phyloP scores from a whole-genome alignment of 2,113 vertebrate genomes.

The Typhlomys cinereus region DNA sequence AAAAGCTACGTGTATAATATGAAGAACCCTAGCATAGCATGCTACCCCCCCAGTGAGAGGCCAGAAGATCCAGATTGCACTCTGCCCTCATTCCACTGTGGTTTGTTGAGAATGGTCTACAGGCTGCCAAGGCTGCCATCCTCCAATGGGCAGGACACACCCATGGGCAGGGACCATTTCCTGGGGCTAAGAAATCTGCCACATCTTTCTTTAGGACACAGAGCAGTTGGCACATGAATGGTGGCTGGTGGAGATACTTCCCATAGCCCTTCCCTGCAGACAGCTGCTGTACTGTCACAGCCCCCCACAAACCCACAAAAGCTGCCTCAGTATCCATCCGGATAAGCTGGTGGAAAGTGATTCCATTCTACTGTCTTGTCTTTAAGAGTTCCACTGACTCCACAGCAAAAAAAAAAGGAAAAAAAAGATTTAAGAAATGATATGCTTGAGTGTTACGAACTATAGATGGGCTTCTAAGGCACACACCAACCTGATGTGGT shows the following conservation, averaged over 20 bases:
- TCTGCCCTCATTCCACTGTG: accelerated
- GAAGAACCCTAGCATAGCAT: neutral
- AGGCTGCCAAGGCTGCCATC: neutral
- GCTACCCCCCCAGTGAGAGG: neutral
- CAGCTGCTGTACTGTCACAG: neutral
- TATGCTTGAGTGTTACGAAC: neutral
- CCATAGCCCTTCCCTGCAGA: neutral
- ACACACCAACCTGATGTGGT: neutral
- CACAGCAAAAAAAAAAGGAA: too few relatives aligned
- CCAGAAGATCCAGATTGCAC: too few relatives aligned
- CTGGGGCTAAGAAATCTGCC: neutral
- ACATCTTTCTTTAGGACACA: constrained; percentile 40
- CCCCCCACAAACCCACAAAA: neutral
- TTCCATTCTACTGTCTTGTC: neutral
- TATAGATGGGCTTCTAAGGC: neutral
- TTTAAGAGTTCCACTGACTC: neutral
- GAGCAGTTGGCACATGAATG: neutral
- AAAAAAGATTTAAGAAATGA: neutral
- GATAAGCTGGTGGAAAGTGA: neutral
- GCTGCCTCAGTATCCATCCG: neutral
- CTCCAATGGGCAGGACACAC: neutral
- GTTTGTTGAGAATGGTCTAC: neutral
- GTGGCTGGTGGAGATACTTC: neutral
- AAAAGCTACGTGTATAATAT: neutral
- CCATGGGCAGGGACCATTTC: neutral